Percentiles rank a stretch among this genome's conserved stretches.
Evolutionary conservation across 2,113 vertebrate genomes (phyloP).

Genomic region (Athene noctua): DNA sequence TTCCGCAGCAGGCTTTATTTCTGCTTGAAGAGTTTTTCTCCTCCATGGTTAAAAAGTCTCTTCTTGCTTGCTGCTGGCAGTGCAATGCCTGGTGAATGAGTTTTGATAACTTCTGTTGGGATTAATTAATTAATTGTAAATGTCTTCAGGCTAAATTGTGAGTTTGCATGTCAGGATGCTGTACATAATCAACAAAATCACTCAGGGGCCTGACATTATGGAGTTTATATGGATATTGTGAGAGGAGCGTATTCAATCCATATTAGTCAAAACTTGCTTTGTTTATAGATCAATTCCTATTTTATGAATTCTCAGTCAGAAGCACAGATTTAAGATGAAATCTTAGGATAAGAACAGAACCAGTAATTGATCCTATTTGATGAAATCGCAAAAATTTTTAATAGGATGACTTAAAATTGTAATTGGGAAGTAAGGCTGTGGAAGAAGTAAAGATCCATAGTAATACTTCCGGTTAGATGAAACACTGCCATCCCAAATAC

Average conservation of each 20-base stretch:
- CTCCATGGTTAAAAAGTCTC: background rate
- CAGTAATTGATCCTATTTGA: background rate
- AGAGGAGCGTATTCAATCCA: background rate
- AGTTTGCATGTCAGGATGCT: conserved; percentile 54
- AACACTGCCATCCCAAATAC: background rate
- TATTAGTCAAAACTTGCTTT: conserved; percentile 26
- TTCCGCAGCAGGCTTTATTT: conserved; percentile 30
- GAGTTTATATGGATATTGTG: conserved; percentile 26
- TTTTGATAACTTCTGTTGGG: conserved; percentile 62
- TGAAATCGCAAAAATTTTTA: background rate
- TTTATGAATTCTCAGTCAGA: background rate
- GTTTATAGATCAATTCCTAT: background rate
- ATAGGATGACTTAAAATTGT: background rate
- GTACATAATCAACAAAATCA: conserved; percentile 47
- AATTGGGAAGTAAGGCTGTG: background rate
- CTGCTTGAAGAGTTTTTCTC: conserved; percentile 33
- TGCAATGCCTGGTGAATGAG: conserved; percentile 20
- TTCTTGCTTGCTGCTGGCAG: conserved; percentile 46
- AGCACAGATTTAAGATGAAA: background rate
- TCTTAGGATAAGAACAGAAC: background rate
- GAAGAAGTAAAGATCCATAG: background rate
- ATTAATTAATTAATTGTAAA: conserved; percentile 67
- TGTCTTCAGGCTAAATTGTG: conserved; percentile 46
- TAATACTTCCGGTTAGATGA: background rate
- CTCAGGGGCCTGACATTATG: conserved; percentile 20